phyloP scores from a whole-genome alignment of 2,888 invertebrate species.

The Acrobasis repandana region DNA sequence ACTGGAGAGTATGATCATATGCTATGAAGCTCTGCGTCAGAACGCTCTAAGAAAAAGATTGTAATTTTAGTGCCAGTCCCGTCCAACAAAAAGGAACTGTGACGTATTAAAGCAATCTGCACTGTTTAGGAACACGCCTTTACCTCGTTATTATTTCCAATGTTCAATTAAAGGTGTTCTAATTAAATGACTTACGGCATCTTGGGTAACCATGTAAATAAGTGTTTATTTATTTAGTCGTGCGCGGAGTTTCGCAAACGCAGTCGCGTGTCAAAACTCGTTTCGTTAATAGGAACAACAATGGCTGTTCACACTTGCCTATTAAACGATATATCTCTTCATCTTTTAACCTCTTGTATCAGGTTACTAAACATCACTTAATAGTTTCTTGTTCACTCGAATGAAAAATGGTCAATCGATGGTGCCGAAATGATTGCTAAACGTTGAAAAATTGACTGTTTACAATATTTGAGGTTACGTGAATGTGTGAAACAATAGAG shows the following conservation, averaged over 20 bases:
- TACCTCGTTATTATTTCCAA: constrained; percentile 55
- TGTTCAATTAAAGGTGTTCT: constrained; percentile 69
- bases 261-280: constrained; percentile 75
- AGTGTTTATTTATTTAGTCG: constrained; percentile 73
- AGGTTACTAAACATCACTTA: constrained; percentile 50
- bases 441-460: not conserved
- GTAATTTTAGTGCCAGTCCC: too few relatives aligned
- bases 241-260: constrained; percentile 70
- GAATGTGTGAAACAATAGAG: constrained; percentile 26
- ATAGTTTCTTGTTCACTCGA: constrained; percentile 42
- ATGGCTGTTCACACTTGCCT: constrained; percentile 75
- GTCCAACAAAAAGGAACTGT: not conserved
- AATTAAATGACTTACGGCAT: constrained; percentile 71
- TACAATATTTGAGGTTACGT: constrained; percentile 10
- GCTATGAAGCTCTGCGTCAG: too few relatives aligned
- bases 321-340: constrained; percentile 73
- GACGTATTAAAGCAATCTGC: not conserved
- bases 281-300: constrained; percentile 70
- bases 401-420: constrained; percentile 36
- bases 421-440: constrained; percentile 7
- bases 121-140: not conserved
- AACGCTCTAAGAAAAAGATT: too few relatives aligned
- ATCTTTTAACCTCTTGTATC: constrained; percentile 62
- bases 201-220: constrained; percentile 67
- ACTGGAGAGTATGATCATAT: too few relatives aligned